These are phyloP conservation scores for Arenicola marina DNA, from an alignment of 2,888 invertebrate genomes.

Conservation along the genomic window DNA sequence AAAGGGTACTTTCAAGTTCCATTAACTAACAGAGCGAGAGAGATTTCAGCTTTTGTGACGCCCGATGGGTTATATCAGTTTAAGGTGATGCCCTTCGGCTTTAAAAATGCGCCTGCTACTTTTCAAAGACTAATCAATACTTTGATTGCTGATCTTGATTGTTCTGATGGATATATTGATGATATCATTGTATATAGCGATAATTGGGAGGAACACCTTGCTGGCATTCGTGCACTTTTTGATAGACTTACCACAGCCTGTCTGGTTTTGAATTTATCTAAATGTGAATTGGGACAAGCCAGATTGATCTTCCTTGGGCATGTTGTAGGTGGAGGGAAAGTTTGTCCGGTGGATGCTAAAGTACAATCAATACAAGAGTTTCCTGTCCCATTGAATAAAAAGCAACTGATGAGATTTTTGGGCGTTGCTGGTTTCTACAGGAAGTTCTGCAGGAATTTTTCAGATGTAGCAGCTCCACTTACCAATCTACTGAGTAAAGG, in stretches of 20 bases:
- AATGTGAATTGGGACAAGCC: conserved; percentile 19
- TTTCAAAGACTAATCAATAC: conserved; percentile 2
- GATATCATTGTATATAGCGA: too few relatives aligned
- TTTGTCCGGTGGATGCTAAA: conserved; percentile 15
- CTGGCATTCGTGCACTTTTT: background rate
- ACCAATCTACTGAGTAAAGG: background rate
- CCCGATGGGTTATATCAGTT: too few relatives aligned
- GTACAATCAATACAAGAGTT: conserved; percentile 9
- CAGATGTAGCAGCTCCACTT: background rate
- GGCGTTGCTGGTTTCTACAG: conserved; percentile 10
- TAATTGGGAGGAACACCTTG: background rate
- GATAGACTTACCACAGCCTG: background rate
- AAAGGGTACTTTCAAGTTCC: conserved; percentile 33
- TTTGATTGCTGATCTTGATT: background rate
- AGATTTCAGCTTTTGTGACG: too few relatives aligned
- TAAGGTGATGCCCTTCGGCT: too few relatives aligned
- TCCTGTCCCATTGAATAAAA: conserved; percentile 6
- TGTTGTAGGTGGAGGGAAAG: conserved; percentile 18
- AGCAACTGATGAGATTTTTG: conserved; percentile 13
- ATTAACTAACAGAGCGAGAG: too few relatives aligned
- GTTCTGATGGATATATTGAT: background rate
- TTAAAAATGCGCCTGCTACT: background rate
- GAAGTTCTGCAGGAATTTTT: background rate
- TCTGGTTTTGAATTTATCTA: conserved; percentile 8
- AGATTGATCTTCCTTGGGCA: conserved; percentile 32